Conservation (phyloP, 1,140 invertebrate species). For the Dinoponera quadriceps region DNA sequence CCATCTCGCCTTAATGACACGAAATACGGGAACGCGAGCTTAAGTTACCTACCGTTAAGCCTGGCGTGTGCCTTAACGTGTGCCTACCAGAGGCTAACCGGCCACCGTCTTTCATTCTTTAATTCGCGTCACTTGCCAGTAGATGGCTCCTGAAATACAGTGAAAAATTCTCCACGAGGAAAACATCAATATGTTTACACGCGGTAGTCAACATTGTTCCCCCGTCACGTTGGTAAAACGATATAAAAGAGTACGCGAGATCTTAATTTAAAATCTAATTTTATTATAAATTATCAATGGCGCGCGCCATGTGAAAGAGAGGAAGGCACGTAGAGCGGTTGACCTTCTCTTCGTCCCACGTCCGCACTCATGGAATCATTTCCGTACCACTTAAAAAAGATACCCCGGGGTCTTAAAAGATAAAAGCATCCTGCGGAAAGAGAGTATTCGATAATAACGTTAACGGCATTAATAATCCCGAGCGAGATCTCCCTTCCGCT, state of each 20-base stretch:
- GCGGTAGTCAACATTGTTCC: not conserved
- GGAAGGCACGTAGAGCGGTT: too few relatives aligned
- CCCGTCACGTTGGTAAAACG: not conserved
- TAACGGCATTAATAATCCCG: not conserved
- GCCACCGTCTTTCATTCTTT: constrained; percentile 13
- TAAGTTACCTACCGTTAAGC: constrained; percentile 48
- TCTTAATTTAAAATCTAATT: constrained; percentile 17
- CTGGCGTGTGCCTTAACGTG: not conserved
- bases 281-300: constrained; percentile 1
- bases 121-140: constrained; percentile 21
- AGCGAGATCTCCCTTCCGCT: not conserved
- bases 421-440: not conserved
- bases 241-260: not conserved
- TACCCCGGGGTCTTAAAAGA: not conserved
- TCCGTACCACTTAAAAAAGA: not conserved
- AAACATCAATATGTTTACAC: not conserved
- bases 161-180: not conserved
- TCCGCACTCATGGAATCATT: not conserved
- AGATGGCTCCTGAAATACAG: constrained; percentile 53
- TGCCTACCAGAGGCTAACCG: constrained; percentile 4
- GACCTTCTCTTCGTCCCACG: not conserved
- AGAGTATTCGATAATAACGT: too few relatives aligned
- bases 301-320: not conserved
- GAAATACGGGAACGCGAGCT: constrained; percentile 8
- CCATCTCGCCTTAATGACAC: constrained; percentile 50